Percentiles rank a stretch among this genome's conserved stretches.
These are phyloP conservation scores for Linnaemya vulpina DNA, from an alignment of 2,888 invertebrate genomes.

Conservation along the genomic window DNA sequence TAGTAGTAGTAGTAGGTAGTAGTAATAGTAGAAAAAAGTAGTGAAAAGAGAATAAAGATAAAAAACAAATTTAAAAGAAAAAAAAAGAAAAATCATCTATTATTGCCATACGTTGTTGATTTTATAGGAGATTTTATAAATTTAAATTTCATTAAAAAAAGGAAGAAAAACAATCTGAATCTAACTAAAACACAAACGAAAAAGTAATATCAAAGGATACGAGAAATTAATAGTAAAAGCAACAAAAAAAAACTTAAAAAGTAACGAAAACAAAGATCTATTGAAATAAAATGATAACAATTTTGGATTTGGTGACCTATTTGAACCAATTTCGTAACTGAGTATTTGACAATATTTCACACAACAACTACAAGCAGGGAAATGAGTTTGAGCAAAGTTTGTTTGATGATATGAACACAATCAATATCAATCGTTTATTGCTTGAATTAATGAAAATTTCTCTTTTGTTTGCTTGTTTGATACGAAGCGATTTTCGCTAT, in stretches of 20 bases:
- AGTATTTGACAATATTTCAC: slow-evolving; percentile 61
- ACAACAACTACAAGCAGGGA: slow-evolving; percentile 66
- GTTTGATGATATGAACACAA: slow-evolving; percentile 50
- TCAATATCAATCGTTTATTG: slow-evolving; percentile 55
- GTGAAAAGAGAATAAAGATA: slow-evolving; percentile 73
- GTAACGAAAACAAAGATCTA: slow-evolving; percentile 11
- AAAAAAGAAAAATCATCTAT: slow-evolving; percentile 73
- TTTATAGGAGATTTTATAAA: slow-evolving; percentile 60
- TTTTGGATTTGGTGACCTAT: slow-evolving; percentile 56
- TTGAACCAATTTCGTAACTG: slow-evolving; percentile 60
- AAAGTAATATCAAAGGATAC: slow-evolving; percentile 26
- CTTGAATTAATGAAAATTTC: slow-evolving; percentile 38
- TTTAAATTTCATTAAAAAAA: slow-evolving; percentile 37
- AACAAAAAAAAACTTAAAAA: slow-evolving; percentile 39
- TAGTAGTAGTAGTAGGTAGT: slow-evolving; percentile 74
- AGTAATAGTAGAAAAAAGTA: slow-evolving; percentile 73
- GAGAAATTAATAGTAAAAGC: slow-evolving; percentile 10
- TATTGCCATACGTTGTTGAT: slow-evolving; percentile 74
- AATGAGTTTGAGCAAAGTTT: slow-evolving; percentile 59
- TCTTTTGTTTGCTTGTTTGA: slow-evolving; percentile 9
- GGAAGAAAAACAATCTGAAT: slow-evolving; percentile 30
- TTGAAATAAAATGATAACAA: background rate
- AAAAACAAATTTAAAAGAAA: slow-evolving; percentile 75
- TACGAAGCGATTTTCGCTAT: slow-evolving; percentile 55
- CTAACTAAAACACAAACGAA: slow-evolving; percentile 11